Evolutionary conservation across 2,797 vertebrate genomes (phyloP).

Genomic region (Babyrousa celebensis): DNA sequence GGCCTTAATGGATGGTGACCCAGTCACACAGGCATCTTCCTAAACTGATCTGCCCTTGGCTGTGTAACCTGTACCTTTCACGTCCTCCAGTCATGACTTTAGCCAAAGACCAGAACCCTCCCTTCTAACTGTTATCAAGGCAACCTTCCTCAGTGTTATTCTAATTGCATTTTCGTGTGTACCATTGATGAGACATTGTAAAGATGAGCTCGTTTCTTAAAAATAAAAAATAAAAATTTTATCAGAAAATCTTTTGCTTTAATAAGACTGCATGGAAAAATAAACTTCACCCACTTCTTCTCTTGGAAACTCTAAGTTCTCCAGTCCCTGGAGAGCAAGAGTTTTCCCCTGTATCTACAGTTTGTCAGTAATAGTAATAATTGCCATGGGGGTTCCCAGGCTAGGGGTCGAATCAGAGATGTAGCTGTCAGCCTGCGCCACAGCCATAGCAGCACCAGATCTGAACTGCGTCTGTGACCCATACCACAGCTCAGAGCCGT

Average conservation of each 20-base stretch:
- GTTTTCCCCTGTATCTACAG: neutral
- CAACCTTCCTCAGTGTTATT: neutral
- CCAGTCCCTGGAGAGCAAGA: neutral
- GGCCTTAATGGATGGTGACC: neutral
- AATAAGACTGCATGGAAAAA: neutral
- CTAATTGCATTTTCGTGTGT: neutral
- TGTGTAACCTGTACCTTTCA: neutral
- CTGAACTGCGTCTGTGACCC: no score
- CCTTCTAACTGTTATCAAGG: neutral
- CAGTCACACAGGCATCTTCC: neutral
- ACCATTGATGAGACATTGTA: neutral
- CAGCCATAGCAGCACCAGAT: no score
- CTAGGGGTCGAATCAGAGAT: no score
- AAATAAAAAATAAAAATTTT: conserved; percentile 36
- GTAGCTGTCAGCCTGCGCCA: no score
- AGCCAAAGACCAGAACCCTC: neutral
- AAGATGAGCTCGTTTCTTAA: neutral
- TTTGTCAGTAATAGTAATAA: neutral
- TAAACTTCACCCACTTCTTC: neutral
- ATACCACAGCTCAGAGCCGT: no score
- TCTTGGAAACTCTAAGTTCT: neutral
- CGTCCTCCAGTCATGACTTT: neutral
- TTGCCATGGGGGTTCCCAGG: no score
- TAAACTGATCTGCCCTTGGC: neutral
- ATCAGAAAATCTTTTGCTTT: neutral